Base-by-base conservation (phyloP, 2,113 vertebrate species). In the Morphnarchus princeps region DNA sequence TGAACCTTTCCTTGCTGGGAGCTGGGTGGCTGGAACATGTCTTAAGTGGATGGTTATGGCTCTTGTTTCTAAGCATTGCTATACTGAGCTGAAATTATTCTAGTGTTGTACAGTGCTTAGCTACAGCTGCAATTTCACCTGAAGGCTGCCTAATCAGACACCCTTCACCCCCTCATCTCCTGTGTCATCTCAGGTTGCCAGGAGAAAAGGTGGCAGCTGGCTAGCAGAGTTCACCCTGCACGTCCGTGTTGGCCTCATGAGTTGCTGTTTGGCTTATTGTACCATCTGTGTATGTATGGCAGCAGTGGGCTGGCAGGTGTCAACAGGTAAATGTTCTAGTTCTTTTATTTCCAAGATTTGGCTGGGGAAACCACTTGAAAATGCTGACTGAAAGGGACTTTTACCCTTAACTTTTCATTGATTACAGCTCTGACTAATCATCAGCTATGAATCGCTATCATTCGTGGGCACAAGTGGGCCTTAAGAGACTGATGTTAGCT, bases 231-330 rank as follows among this genome's bases (percentile, higher is more conserved):
- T 94, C 28, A 43, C 16, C 18, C 40, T 79, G 47, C 17, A 8
- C 7, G 11, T 36, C 24, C 0, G 0, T 0, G 0, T 4, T 54
- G 31, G 55, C 55, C 34, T 69, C 17, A 1, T 13, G 45, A 32
- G 15, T 8, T 57, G 40, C 58, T 34, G 6, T 69, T 59, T 72
- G 34, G 4, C 24, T 76, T 38, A 13, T 7, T 36, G 19, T 54
- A 29, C 34, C 19, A 13, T 7, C 20, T 52, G 24, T 36, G 11
- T 38, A 8, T 25, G 13, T 16, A 24, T 59, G 47, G 40, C 21
- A 55, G 31, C 61, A 38, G 50, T 18, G 19, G 18, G 9, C 28
- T 55, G 49, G 50, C 59, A 50, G 40, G 5, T 45, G 34, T 40
- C 62, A 77, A 61, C 21, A 59, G 34, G 58, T 85, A 69, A 50